Base-by-base conservation (phyloP, 2,797 vertebrate species). In the Liparis tanakae region DNA sequence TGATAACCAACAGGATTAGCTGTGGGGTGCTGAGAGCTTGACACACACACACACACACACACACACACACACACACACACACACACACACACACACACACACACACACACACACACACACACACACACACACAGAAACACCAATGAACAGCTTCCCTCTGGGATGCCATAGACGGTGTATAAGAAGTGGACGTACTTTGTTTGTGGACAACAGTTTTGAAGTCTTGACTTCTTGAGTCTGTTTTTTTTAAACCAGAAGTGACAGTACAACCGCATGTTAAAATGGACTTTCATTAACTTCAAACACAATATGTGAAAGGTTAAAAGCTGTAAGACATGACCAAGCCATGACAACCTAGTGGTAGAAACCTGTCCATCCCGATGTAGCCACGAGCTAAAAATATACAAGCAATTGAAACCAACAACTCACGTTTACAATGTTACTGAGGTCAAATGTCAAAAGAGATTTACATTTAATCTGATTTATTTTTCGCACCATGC, bases 1-100 rank as follows among this genome's bases (percentile, higher is more conserved):
- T 85, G 88, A 85, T 85, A 80, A 84, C 84, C 86, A 82, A 87
- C 82, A 58, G 77, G 80, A 87, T 83, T 79, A 81, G 74, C 86
- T 67, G 63, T 61, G 69, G 78, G 86, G 74, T 30, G 78, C 73
- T 68, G 81, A 68, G 67, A 69, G 61, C 77, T 33, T 82, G 73
- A 79, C 83, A 84, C 37, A 37, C 36, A 66, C 51, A 59, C 67
- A 55, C 44, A 3, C 36, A 77, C 54, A 36, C 58, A 78, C 83
- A 83, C 34, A 37, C 36, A 65, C 51, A 59, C 67, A 54, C 51
- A 3, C 25, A 30, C 25, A 30, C 25, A 30, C 25, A 30, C 25
- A 30, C 25, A 79, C 83, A 84, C 37, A 37, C 36, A 66, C 51
- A 59, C 67, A 55, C 44, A 3, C 25, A 79, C 83, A 84, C 37